Conservation (phyloP, 2,888 invertebrate species). For the Rhorus exstirpatorius region DNA sequence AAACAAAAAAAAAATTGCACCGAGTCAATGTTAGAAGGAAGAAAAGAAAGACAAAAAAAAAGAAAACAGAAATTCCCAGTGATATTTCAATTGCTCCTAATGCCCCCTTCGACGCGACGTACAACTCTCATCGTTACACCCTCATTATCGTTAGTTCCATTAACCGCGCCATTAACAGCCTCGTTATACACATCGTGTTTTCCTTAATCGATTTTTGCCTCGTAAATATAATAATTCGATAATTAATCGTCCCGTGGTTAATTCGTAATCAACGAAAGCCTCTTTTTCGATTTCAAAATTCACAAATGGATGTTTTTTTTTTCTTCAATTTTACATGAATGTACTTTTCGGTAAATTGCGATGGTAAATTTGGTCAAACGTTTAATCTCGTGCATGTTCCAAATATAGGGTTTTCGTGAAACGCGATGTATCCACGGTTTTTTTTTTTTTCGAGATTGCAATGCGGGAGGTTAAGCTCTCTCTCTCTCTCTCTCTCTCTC, state of each 20-base stretch:
- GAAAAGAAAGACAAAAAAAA: too few relatives aligned
- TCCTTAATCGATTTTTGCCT: constrained; percentile 16
- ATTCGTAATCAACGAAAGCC: not conserved
- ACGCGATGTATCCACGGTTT: constrained; percentile 46
- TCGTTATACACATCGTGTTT: constrained; percentile 43
- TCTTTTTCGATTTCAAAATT: too few relatives aligned
- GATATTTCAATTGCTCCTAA: too few relatives aligned
- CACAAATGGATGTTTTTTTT: not conserved
- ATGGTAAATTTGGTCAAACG: too few relatives aligned
- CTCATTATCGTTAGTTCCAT: constrained; percentile 11
- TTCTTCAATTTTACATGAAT: not conserved
- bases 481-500: too few relatives aligned
- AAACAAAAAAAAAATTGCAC: too few relatives aligned
- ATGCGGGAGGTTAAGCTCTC: constrained; percentile 5
- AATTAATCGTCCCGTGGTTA: constrained; percentile 21
- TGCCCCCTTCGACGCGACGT: not conserved
- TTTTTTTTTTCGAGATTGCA: not conserved
- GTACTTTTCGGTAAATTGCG: too few relatives aligned
- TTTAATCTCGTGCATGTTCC: too few relatives aligned
- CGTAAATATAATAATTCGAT: constrained; percentile 31
- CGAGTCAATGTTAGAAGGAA: too few relatives aligned
- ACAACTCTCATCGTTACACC: constrained; percentile 4
- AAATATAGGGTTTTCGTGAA: too few relatives aligned
- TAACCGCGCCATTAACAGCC: constrained; percentile 26
- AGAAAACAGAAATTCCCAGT: too few relatives aligned